Evolutionary conservation across 2,113 vertebrate genomes (phyloP).

Genomic region (Dolichallabes microphthalmus): DNA sequence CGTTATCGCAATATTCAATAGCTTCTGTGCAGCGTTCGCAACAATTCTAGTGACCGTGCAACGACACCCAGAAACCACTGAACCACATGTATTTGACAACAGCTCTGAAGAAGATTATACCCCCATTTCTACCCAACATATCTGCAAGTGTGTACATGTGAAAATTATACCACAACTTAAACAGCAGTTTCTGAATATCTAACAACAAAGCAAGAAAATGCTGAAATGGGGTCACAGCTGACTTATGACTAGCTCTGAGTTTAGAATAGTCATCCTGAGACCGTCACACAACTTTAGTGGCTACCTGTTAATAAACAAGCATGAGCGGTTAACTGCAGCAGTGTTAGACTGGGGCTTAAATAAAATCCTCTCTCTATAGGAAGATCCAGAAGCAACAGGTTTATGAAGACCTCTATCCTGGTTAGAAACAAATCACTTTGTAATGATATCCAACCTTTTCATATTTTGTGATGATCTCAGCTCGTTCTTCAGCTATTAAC

Average conservation of each 20-base stretch:
- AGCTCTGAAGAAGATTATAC: neutral
- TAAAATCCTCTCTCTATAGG: neutral
- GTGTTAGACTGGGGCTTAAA: neutral
- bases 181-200: neutral
- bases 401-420: constrained; percentile 9
- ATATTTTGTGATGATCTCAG: constrained; percentile 87
- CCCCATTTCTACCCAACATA: neutral
- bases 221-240: neutral
- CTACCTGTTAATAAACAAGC: neutral
- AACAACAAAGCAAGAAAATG: neutral
- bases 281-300: neutral
- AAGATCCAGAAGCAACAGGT: neutral
- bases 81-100: neutral
- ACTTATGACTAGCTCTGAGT: neutral
- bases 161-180: neutral
- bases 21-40: neutral
- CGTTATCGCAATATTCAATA: neutral
- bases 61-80: neutral
- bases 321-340: neutral
- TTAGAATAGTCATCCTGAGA: neutral
- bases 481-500: constrained; percentile 84
- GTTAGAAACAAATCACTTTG: neutral
- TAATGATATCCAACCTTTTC: constrained; percentile 74
- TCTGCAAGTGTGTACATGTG: neutral
- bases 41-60: neutral